Conservation (phyloP, 2,888 invertebrate genomes). For the Orthonevra nobilis region DNA sequence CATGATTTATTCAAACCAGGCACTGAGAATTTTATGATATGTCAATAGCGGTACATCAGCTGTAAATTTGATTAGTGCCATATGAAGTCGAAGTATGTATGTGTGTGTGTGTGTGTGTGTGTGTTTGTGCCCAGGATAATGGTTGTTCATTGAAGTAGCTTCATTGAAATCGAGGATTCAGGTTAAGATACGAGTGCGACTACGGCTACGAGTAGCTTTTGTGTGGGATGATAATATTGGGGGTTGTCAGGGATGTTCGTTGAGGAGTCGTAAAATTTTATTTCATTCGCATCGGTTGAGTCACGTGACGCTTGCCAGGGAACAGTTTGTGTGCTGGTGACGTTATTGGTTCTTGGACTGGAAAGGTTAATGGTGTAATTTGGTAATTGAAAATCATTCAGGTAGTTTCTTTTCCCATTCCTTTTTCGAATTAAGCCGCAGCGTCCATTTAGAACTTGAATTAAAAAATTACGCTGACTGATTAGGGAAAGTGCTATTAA, state of each 20-base stretch:
- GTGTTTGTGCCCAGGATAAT: conserved; percentile 24
- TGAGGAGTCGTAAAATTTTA: conserved; percentile 23
- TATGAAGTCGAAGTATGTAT: conserved; percentile 21
- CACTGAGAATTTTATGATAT: conserved; percentile 55
- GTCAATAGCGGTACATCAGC: conserved; percentile 58
- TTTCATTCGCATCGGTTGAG: conserved; percentile 26
- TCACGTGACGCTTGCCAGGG: conserved; percentile 21
- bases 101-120: background rate
- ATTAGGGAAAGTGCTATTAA: too few species aligned
- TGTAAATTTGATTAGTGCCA: conserved; percentile 69
- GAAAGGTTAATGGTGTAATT: conserved; percentile 27
- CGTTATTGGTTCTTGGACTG: conserved; percentile 9
- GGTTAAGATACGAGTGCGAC: background rate
- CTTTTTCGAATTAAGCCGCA: too few species aligned
- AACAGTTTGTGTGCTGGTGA: conserved; percentile 9
- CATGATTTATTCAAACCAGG: conserved; percentile 59
- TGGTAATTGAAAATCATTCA: conserved; percentile 41
- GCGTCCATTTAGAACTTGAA: too few species aligned
- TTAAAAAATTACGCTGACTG: too few species aligned
- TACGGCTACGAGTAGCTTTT: background rate
- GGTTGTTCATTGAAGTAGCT: conserved; percentile 26
- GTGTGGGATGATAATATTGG: conserved; percentile 2
- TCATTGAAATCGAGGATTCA: conserved; percentile 23
- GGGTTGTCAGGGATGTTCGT: background rate
- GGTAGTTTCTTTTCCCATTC: too few species aligned